Conservation (phyloP, 2,888 invertebrate species). For the Conops quadrifasciatus region DNA sequence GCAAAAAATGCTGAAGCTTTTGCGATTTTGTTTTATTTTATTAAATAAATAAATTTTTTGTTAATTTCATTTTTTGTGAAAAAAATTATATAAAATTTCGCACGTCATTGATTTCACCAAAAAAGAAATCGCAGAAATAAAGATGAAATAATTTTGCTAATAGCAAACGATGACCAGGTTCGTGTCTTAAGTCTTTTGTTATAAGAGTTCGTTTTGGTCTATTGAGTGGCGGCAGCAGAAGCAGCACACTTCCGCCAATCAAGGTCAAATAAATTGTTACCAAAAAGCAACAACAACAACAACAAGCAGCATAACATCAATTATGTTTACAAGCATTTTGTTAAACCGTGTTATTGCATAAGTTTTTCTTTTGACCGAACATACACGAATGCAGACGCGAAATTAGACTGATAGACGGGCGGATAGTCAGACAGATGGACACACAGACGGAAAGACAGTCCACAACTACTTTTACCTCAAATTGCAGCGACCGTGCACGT, state of each 20-base stretch:
- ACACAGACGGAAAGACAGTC: neutral
- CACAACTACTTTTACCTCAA: constrained; percentile 13
- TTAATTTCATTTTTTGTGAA: too few species aligned
- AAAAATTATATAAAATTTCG: too few species aligned
- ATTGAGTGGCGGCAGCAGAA: constrained; percentile 21
- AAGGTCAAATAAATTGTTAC: constrained; percentile 36
- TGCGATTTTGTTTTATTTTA: too few species aligned
- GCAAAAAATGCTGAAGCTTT: too few species aligned
- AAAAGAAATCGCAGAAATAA: too few species aligned
- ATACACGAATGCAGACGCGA: too few species aligned
- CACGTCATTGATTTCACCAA: too few species aligned
- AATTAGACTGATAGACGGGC: too few species aligned
- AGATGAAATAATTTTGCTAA: too few species aligned
- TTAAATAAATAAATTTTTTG: too few species aligned
- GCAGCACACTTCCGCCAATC: constrained; percentile 39
- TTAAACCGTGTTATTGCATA: too few species aligned
- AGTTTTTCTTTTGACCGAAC: too few species aligned
- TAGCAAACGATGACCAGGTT: constrained; percentile 21
- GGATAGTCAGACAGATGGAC: neutral
- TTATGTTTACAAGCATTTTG: neutral
- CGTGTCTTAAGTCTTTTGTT: constrained; percentile 42
- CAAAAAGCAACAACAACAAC: neutral
- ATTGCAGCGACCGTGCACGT: constrained; percentile 5
- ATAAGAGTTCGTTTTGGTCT: constrained; percentile 11
- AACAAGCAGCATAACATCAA: neutral